These are phyloP conservation scores for Chiloscyllium punctatum DNA, from an alignment of 2,797 vertebrate genomes.

Conservation along the genomic window DNA sequence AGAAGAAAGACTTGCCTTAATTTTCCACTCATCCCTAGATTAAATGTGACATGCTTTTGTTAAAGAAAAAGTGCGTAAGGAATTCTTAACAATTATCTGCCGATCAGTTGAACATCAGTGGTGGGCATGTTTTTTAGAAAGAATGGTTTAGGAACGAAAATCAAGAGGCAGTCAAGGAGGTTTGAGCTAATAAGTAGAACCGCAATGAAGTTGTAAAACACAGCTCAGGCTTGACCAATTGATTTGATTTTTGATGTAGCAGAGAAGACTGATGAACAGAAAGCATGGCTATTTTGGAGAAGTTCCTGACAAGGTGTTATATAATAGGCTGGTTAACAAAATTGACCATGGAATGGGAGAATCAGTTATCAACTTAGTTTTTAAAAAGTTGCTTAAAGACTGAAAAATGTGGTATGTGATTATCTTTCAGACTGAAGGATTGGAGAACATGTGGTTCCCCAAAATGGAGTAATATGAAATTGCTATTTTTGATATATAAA, in stretches of 20 bases:
- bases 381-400: not conserved
- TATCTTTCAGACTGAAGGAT: too few species aligned
- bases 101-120: not conserved
- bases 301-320: not conserved
- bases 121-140: not conserved
- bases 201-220: not conserved
- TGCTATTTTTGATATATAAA: too few species aligned
- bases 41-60: not conserved
- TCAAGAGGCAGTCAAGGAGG: not conserved
- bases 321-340: not conserved
- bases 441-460: too few species aligned
- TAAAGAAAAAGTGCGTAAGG: not conserved
- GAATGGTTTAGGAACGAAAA: not conserved
- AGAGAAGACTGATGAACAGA: not conserved
- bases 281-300: not conserved
- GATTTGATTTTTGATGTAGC: not conserved
- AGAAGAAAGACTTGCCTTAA: not conserved
- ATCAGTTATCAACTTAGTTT: not conserved
- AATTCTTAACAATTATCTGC: not conserved
- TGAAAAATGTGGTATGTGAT: too few species aligned
- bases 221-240: not conserved
- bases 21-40: not conserved
- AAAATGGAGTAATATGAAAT: too few species aligned
- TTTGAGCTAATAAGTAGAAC: not conserved
- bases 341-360: not conserved